These are phyloP conservation scores for Tipula lateralis DNA, from an alignment of 2,888 invertebrate species.

Conservation along the genomic window DNA sequence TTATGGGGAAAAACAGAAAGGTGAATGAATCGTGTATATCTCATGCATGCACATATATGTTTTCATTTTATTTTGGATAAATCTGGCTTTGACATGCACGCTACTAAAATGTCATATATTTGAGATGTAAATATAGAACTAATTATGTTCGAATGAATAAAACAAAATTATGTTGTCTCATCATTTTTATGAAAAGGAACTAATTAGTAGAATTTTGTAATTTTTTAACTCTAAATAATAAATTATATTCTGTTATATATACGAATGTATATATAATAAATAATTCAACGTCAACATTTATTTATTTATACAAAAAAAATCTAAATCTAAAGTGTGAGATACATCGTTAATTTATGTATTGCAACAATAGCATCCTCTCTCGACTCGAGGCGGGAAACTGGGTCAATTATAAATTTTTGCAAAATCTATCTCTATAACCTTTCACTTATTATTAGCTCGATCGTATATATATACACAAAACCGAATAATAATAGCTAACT, in stretches of 20 bases:
- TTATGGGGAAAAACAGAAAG: not conserved
- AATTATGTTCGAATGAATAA: not conserved
- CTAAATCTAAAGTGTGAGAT: not conserved
- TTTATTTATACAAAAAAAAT: not conserved
- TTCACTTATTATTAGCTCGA: not conserved
- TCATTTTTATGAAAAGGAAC: constrained; percentile 4
- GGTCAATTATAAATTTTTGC: not conserved
- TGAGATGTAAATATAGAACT: not conserved
- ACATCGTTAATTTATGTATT: not conserved
- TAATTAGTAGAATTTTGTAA: not conserved
- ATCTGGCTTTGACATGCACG: not conserved
- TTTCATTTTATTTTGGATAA: not conserved
- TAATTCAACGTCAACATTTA: not conserved
- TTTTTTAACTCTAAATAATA: not conserved
- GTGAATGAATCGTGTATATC: not conserved
- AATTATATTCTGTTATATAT: not conserved
- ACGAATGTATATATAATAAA: not conserved
- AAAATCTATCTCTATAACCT: not conserved
- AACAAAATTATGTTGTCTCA: not conserved
- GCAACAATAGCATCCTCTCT: not conserved
- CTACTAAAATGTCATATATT: not conserved
- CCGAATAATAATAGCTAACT: not conserved
- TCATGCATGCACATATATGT: not conserved
- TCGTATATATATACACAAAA: not conserved
- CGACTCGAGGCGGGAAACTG: not conserved